phyloP scores from a whole-genome alignment of 2,888 invertebrate genomes.

The Pristionchus entomophagus region DNA sequence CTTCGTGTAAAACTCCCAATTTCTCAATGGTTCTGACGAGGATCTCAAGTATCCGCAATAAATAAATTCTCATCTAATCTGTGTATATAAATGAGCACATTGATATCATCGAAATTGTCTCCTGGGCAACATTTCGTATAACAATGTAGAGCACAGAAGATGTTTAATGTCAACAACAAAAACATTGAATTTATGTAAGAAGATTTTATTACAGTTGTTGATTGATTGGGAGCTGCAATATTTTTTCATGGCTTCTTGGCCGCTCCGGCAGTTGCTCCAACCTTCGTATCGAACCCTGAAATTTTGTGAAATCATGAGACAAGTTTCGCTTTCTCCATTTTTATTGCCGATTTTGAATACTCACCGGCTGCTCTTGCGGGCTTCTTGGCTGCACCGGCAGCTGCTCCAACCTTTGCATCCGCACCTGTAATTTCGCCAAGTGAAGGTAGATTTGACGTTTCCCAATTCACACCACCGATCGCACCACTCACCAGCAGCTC shows the following conservation, averaged over 20 bases:
- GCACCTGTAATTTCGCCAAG: neutral
- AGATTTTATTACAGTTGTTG: neutral
- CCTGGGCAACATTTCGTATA: neutral
- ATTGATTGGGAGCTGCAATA: neutral
- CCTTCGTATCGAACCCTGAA: neutral
- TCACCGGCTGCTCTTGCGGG: neutral
- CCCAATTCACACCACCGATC: neutral
- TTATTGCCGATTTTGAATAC: neutral
- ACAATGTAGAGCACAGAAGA: neutral
- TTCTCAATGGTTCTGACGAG: neutral
- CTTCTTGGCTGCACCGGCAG: neutral
- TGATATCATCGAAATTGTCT: neutral
- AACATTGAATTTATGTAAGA: too few relatives aligned
- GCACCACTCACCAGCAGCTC: neutral
- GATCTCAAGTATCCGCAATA: conserved; percentile 33
- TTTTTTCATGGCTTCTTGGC: neutral
- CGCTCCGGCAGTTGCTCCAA: neutral
- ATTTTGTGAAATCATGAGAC: neutral
- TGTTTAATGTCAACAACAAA: neutral
- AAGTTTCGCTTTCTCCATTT: neutral
- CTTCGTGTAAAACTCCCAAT: neutral
- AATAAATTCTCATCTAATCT: neutral
- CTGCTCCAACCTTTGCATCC: neutral
- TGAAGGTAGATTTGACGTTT: too few relatives aligned
- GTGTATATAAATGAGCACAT: neutral